A percentile compares a stretch with the other conserved stretches of the same genome.
Evolutionary conservation across 2,888 invertebrate species (phyloP).

Genomic region (Mystacides longicornis): DNA sequence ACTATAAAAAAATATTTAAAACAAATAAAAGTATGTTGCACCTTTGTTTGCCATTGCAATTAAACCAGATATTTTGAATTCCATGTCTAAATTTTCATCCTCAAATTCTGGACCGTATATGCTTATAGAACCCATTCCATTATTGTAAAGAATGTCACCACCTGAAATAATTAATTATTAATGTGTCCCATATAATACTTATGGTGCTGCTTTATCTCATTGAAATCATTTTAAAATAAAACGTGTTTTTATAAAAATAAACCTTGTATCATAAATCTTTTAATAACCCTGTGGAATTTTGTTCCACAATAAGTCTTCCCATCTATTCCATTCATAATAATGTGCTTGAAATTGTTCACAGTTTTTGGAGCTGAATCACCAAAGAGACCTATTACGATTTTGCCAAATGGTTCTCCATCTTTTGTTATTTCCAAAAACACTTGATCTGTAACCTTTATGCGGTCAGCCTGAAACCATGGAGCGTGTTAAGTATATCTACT

Average conservation of each 20-base stretch:
- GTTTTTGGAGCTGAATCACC: conserved; percentile 81
- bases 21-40: too few relatives aligned
- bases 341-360: conserved; percentile 76
- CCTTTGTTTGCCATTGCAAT: conserved; percentile 88
- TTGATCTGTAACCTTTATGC: conserved; percentile 68
- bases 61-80: conserved; percentile 76
- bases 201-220: neutral
- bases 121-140: conserved; percentile 79
- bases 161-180: conserved; percentile 43
- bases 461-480: conserved; percentile 48
- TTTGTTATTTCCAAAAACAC: conserved; percentile 76
- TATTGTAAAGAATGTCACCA: conserved; percentile 73
- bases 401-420: conserved; percentile 63
- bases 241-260: conserved; percentile 19
- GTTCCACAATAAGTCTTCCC: conserved; percentile 73
- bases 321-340: conserved; percentile 67
- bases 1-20: too few relatives aligned
- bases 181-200: neutral
- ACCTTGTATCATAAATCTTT: conserved; percentile 91
- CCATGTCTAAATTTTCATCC: conserved; percentile 78
- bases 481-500: too few relatives aligned
- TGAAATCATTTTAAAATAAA: neutral
- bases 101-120: conserved; percentile 80
- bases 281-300: conserved; percentile 77
- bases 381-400: conserved; percentile 82